Conservation (phyloP, 2,888 invertebrate species). For the Cephus runcator region DNA sequence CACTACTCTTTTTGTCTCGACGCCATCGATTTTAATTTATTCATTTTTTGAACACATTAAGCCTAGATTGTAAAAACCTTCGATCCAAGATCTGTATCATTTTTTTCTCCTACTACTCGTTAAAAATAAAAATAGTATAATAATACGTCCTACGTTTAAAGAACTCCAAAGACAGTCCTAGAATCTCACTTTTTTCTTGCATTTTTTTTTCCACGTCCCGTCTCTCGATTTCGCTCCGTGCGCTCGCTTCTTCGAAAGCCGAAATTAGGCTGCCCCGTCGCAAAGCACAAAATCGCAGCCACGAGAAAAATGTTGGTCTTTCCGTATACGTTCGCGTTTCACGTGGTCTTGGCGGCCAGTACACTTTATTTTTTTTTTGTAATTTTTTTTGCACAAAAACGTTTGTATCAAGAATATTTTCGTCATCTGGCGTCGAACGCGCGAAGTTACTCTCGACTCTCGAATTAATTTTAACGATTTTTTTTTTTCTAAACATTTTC, state of each 20-base stretch:
- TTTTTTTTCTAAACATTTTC: not conserved
- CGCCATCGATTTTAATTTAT: slow-evolving; percentile 6
- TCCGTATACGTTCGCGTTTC: not conserved
- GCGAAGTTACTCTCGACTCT: slow-evolving; percentile 13
- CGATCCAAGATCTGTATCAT: slow-evolving; percentile 39
- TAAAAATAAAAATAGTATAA: slow-evolving; percentile 43
- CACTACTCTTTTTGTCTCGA: slow-evolving; percentile 27
- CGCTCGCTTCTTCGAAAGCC: slow-evolving; percentile 31
- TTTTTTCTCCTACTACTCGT: slow-evolving; percentile 16
- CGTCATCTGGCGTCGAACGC: slow-evolving; percentile 29
- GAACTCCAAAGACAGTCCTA: slow-evolving; percentile 51
- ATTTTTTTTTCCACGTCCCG: slow-evolving; percentile 17
- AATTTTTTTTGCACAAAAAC: slow-evolving; percentile 50
- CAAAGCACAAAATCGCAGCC: not conserved
- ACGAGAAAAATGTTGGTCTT: not conserved
- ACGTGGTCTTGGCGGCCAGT: not conserved
- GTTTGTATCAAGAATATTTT: slow-evolving; percentile 64
- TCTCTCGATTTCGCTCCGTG: slow-evolving; percentile 11
- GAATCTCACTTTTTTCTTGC: slow-evolving; percentile 43
- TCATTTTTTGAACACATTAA: slow-evolving; percentile 62
- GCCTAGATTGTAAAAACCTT: slow-evolving; percentile 62
- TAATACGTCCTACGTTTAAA: slow-evolving; percentile 37
- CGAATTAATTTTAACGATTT: not conserved
- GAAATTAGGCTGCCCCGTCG: not conserved
- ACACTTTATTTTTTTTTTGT: not conserved